Conservation (phyloP, 2,888 invertebrate genomes). For the Ommatoiulus sabulosus region DNA sequence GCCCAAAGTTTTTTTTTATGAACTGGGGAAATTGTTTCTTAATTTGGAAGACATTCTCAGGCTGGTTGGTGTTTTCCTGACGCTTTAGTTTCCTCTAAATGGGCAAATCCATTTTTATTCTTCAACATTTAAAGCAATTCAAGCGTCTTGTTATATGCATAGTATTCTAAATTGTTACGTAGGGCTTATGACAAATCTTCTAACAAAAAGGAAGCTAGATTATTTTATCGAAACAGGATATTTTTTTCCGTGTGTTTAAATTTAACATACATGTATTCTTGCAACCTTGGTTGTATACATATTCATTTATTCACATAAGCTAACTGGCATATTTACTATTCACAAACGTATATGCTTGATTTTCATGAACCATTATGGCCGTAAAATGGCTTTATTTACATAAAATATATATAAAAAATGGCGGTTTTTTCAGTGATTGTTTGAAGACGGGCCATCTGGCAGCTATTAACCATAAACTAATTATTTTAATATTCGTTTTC, state of each 20-base stretch:
- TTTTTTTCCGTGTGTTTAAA: neutral
- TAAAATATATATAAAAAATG: too few relatives aligned
- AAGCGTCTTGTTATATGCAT: too few relatives aligned
- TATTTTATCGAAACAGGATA: constrained; percentile 4
- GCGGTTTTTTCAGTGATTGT: too few relatives aligned
- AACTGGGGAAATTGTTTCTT: neutral
- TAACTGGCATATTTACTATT: too few relatives aligned
- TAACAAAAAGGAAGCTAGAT: neutral
- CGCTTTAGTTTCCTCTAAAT: neutral
- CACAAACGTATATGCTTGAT: too few relatives aligned
- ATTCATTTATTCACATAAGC: too few relatives aligned
- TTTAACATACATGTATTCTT: neutral
- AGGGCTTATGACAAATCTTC: neutral
- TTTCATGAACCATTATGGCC: too few relatives aligned
- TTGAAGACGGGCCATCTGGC: too few relatives aligned
- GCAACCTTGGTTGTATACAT: neutral
- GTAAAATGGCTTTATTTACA: too few relatives aligned
- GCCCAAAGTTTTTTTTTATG: neutral
- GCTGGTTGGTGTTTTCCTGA: neutral
- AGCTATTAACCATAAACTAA: too few relatives aligned
- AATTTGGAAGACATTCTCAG: neutral
- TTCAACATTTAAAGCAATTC: neutral
- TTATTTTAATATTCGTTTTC: neutral
- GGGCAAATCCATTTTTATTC: neutral
- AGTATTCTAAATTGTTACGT: neutral